Evolutionary conservation across 1,140 invertebrate genomes (phyloP).

Genomic region (Psix sp.): DNA sequence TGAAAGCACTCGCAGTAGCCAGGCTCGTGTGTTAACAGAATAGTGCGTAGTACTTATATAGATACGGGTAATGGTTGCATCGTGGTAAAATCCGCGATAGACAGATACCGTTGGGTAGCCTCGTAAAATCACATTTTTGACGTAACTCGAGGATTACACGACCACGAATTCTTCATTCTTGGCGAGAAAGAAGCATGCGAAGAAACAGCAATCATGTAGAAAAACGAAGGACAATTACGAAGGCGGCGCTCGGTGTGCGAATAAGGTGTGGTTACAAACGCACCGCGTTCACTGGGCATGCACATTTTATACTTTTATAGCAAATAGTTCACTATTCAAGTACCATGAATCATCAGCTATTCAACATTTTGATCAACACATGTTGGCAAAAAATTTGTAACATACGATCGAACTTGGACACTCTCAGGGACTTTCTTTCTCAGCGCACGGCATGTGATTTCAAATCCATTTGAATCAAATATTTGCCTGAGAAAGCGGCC

Average conservation of each 20-base stretch:
- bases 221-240: constrained; percentile 58
- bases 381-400: constrained; percentile 9
- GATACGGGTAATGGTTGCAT: constrained; percentile 59
- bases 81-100: constrained; percentile 57
- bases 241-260: constrained; percentile 52
- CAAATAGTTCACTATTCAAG: constrained; percentile 57
- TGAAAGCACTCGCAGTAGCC: constrained; percentile 38
- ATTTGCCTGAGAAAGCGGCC: constrained; percentile 15
- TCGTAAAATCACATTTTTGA: constrained; percentile 70
- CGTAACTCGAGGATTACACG: constrained; percentile 64
- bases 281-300: constrained; percentile 51
- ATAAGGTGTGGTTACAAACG: constrained; percentile 60
- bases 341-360: constrained; percentile 42
- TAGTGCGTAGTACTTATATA: constrained; percentile 47
- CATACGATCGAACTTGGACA: constrained; percentile 11
- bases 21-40: constrained; percentile 43
- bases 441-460: neutral
- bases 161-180: constrained; percentile 60
- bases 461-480: constrained; percentile 1
- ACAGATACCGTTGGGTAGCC: constrained; percentile 65
- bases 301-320: constrained; percentile 56
- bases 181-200: constrained; percentile 63
- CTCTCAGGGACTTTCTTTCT: constrained; percentile 19
- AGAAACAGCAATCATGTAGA: constrained; percentile 58
- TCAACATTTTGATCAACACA: constrained; percentile 46